Base-by-base conservation (phyloP, 1,140 invertebrate species). In the Neodiprion virginianus region DNA sequence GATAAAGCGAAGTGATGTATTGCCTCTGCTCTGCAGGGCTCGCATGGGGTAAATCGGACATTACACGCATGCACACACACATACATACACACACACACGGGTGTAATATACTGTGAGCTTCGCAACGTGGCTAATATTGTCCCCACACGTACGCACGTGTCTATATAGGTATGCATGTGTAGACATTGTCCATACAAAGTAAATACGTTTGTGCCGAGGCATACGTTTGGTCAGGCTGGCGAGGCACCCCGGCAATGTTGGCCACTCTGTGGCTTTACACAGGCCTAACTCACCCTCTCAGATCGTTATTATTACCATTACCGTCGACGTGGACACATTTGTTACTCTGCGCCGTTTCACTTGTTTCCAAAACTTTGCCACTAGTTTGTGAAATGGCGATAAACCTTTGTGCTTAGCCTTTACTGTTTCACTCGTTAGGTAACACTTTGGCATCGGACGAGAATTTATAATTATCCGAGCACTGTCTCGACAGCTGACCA, bases 1-100 rank as follows among this genome's bases (percentile, higher is more conserved):
- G 53, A 61, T 61, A 61, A 61, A 61, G 53, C 53, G 53, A 61
- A 61, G 53, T 61, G 53, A 61, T 61, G 53, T 61, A 61, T 61
- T 61, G 53, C 53, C 53, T 61, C 53, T 61, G 53, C 53, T 8
- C 53, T 61, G 53, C 53, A 61, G 53, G n/a, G 53, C 53, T 61
- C 8, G 53, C 53, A 61, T 61, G 53, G 53, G 53, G 53, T 61
- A 61, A 61, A 61, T 61, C 53, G 53, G 11, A 17, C 53, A 17
- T 40, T 5, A 40, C 28, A 40, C 28, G 5, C 28, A 5, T 40
- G 8, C 53, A 61, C 53, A 61, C 53, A 17, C 53, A 61, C 53
- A 17, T 21, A 21, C 17, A 17, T 0, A 9, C 53, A 61, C 53
- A 61, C 53, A 17, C 53, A 61, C 53, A 17, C 8, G 53, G 53